A percentile compares a stretch with the other conserved stretches of the same genome.
Evolutionary conservation across 2,888 invertebrate species (phyloP).

Genomic region (Alloscopus bannaensis): DNA sequence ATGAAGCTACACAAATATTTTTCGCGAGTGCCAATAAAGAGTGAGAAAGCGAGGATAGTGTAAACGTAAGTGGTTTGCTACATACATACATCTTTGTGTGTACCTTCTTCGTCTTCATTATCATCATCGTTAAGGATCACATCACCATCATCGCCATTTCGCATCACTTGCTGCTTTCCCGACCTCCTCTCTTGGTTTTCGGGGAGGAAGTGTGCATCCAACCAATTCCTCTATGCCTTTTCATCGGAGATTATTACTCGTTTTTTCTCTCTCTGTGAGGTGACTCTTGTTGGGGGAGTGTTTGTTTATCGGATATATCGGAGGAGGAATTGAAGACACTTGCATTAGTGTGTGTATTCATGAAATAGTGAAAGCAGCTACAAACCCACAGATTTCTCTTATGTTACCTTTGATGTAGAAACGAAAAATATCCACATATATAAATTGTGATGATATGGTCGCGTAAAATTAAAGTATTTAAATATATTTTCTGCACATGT

Average conservation of each 20-base stretch:
- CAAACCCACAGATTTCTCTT: too few relatives aligned
- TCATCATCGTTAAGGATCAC: constrained; percentile 28
- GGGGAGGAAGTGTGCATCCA: neutral
- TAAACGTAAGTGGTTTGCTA: neutral
- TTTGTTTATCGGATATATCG: constrained; percentile 30
- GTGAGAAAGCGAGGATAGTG: neutral
- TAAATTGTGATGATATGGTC: too few relatives aligned
- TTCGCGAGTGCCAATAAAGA: neutral
- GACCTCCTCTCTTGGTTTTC: neutral
- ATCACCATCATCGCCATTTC: constrained; percentile 4
- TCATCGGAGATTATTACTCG: constrained; percentile 7
- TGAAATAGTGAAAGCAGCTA: too few relatives aligned
- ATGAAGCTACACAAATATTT: neutral
- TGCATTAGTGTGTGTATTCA: neutral
- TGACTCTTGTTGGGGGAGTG: constrained; percentile 11
- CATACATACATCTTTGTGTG: too few relatives aligned
- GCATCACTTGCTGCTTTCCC: constrained; percentile 5
- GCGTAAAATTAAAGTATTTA: too few relatives aligned
- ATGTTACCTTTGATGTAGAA: too few relatives aligned
- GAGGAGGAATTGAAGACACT: neutral
- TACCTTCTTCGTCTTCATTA: constrained; percentile 15
- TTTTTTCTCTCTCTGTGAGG: neutral
- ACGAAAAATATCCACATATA: too few relatives aligned
- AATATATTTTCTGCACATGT: too few relatives aligned
- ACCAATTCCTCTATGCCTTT: neutral